phyloP scores from a whole-genome alignment of 2,888 invertebrate species.

The Eulithis testata region DNA sequence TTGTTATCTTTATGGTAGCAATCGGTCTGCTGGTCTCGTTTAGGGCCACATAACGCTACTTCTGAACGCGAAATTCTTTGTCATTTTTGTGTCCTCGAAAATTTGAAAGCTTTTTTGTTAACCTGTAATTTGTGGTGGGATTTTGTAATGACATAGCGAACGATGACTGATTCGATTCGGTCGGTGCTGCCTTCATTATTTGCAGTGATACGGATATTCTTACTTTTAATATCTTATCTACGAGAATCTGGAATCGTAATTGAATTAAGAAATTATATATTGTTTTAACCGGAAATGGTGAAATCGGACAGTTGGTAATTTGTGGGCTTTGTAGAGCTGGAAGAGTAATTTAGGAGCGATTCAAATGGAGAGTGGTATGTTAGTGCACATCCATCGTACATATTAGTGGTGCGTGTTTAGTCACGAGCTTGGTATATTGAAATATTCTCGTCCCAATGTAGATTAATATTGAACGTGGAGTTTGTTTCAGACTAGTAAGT shows the following conservation, averaged over 20 bases:
- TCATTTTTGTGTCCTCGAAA: slow-evolving; percentile 65
- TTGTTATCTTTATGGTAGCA: slow-evolving; percentile 83
- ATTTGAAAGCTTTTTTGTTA: slow-evolving; percentile 55
- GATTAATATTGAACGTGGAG: slow-evolving; percentile 29
- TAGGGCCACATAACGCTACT: slow-evolving; percentile 69
- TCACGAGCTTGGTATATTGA: slow-evolving; percentile 63
- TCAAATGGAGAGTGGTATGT: slow-evolving; percentile 55
- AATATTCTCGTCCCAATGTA: slow-evolving; percentile 46
- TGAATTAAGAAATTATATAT: slow-evolving; percentile 56
- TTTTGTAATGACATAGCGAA: slow-evolving; percentile 71
- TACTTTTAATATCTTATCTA: slow-evolving; percentile 61
- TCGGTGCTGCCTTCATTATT: slow-evolving; percentile 74
- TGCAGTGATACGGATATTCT: slow-evolving; percentile 77
- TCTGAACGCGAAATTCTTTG: slow-evolving; percentile 70
- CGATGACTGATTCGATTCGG: slow-evolving; percentile 57
- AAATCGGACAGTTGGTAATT: slow-evolving; percentile 46
- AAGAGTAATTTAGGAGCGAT: slow-evolving; percentile 51
- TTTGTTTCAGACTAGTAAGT: slow-evolving; percentile 13
- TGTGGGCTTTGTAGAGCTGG: slow-evolving; percentile 51
- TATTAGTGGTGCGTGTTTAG: slow-evolving; percentile 67
- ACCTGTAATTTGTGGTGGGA: slow-evolving; percentile 52
- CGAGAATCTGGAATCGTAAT: slow-evolving; percentile 57
- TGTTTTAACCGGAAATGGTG: slow-evolving; percentile 51
- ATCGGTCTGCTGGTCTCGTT: slow-evolving; percentile 73
- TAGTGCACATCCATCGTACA: slow-evolving; percentile 64